These are phyloP conservation scores for Sitobion miscanthi DNA, from an alignment of 1,140 invertebrate species.

Conservation along the genomic window DNA sequence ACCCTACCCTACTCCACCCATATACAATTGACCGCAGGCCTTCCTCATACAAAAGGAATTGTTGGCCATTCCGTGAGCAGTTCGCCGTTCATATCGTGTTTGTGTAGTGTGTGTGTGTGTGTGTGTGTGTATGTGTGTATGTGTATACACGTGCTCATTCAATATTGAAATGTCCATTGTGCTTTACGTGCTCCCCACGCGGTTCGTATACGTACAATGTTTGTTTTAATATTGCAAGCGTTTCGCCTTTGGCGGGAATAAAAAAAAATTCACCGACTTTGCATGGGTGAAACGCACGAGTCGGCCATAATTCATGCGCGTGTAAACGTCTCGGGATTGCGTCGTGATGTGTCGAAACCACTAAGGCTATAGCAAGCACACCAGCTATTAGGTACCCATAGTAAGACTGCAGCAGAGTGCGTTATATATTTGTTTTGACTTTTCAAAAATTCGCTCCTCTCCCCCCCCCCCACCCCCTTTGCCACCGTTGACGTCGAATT, in stretches of 20 bases:
- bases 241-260: not conserved
- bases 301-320: conserved; percentile 19
- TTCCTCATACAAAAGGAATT: not conserved
- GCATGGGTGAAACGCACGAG: not conserved
- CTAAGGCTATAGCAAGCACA: not conserved
- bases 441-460: not conserved
- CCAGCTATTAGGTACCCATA: too few species aligned
- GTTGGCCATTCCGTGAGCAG: conserved; percentile 27
- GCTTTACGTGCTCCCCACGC: not conserved
- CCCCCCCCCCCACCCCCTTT: too few species aligned
- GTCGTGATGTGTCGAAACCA: not conserved
- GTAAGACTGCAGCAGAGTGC: not conserved
- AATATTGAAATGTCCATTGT: conserved; percentile 49
- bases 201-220: not conserved
- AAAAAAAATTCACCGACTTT: conserved; percentile 28
- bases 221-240: conserved; percentile 49
- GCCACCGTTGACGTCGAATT: not conserved
- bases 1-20: not conserved
- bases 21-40: conserved; percentile 41
- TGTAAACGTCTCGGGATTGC: conserved; percentile 17
- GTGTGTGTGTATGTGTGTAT: too few species aligned
- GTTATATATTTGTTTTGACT: not conserved
- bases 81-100: not conserved
- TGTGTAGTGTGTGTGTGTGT: too few species aligned
- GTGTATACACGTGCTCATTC: conserved; percentile 16